Base-by-base conservation (phyloP, 2,797 vertebrate genomes). In the Xiphorhynchus erythropygius region DNA sequence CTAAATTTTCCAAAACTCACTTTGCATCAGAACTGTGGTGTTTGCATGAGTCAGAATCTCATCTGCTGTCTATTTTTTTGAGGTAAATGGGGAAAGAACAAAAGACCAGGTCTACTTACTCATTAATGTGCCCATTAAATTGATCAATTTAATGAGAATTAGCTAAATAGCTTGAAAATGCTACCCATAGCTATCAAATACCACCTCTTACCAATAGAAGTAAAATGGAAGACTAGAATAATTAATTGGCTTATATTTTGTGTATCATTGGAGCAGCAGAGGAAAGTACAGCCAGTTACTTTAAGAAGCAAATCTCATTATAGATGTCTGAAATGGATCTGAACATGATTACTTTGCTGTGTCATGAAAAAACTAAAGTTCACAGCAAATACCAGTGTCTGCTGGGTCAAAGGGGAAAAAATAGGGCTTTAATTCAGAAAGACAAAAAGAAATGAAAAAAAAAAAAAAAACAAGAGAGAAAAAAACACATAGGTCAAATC, bases 91-190 rank as follows among this genome's bases (percentile, higher is more conserved):
- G 32, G 21, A 80, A n/a, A 60, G 32, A 84, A 32, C 25, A 46
- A 69, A 62, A 7, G 12, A 52, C 23, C 9, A 37, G 22, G 55
- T n/a, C 22, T 57, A 25, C 52, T 57, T 46, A 33, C 3, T 50
- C 80, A 21, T 46, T 67, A 84, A 2, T 24, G 12, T 57, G 9
- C 7, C 16, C 13, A 25, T 14, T 75, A 52, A 42, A 84, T 11
- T 17, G 9, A 30, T 28, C 0, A 0, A 42, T 78, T 79, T 57
- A 64, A 35, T 14, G 15, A 19, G 27, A 80, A 5, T 78, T 71
- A 42, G 64, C 16, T 10, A 82, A 64, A 41, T 8, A 52, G 3
- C 24, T 76, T 89, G 11, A 73, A 79, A 87, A 27, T 65, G 93
- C 59, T 85, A 11, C 14, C 18, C 7, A 11, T 46, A 76, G 10